Percentiles rank a stretch among this genome's conserved stretches.
phyloP scores from a whole-genome alignment of 2,797 vertebrate genomes.

The Chaenodraco wilsoni region DNA sequence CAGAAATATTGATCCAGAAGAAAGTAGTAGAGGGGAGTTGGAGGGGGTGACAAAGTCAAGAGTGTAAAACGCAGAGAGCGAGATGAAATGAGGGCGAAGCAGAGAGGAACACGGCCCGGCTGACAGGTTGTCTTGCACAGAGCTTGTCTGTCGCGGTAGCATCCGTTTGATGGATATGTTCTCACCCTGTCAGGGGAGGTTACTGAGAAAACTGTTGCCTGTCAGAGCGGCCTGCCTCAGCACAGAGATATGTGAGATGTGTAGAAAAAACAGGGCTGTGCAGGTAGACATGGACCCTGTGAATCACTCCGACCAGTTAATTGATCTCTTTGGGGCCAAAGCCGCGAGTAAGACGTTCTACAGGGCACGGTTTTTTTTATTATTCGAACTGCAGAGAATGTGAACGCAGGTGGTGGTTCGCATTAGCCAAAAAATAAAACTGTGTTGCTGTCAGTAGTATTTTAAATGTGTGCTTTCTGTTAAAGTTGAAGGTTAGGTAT shows the following conservation, averaged over 20 bases:
- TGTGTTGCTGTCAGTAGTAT: conserved; percentile 22
- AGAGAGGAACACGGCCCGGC: conserved; percentile 60
- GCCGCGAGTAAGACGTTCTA: conserved; percentile 33
- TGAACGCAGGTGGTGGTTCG: conserved; percentile 19
- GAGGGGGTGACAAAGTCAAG: conserved; percentile 25
- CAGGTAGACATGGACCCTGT: conserved; percentile 60
- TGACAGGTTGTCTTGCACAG: conserved; percentile 73
- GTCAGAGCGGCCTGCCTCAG: conserved; percentile 65
- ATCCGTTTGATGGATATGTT: conserved; percentile 78
- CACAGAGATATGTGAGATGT: conserved; percentile 48
- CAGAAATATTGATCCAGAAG: conserved; percentile 61
- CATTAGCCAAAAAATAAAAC: conserved; percentile 34
- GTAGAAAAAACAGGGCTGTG: conserved; percentile 31
- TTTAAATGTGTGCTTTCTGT: background rate
- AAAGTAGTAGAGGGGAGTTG: conserved; percentile 7
- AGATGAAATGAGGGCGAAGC: conserved; percentile 74
- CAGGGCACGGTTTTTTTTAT: conserved; percentile 18
- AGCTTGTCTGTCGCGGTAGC: conserved; percentile 69
- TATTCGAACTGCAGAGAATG: conserved; percentile 27
- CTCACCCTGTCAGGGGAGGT: conserved; percentile 77
- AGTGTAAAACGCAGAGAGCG: conserved; percentile 40
- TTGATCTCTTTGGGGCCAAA: conserved; percentile 78
- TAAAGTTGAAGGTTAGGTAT: conserved; percentile 18
- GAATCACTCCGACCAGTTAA: conserved; percentile 73
- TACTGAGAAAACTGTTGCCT: conserved; percentile 76